Evolutionary conservation across 1,140 invertebrate species (phyloP).

Genomic region (Aphidius gifuensis): DNA sequence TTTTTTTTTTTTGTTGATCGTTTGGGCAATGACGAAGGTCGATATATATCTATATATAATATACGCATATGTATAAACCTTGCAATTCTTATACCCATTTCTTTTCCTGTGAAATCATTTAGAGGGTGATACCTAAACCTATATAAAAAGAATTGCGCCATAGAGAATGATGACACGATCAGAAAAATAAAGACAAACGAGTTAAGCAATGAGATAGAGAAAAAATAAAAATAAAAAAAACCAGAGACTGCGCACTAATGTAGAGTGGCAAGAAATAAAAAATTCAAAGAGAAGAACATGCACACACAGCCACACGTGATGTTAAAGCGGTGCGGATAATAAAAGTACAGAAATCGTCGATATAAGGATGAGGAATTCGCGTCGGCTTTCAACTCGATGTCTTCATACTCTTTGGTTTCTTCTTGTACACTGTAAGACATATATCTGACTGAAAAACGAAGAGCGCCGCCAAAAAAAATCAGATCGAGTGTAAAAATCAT

Average conservation of each 20-base stretch:
- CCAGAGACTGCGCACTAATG: background rate
- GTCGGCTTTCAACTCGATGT: slow-evolving; percentile 55
- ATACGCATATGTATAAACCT: too few species aligned
- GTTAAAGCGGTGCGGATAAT: slow-evolving; percentile 18
- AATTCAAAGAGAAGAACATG: background rate
- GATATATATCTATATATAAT: background rate
- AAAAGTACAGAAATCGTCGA: slow-evolving; percentile 24
- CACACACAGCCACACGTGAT: slow-evolving; percentile 9
- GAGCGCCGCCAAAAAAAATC: slow-evolving; percentile 56
- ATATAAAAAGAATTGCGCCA: slow-evolving; percentile 57
- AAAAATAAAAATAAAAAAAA: slow-evolving; percentile 5
- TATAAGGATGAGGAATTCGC: slow-evolving; percentile 57
- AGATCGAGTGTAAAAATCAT: slow-evolving; percentile 59
- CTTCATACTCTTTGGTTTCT: slow-evolving; percentile 52
- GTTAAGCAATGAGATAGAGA: slow-evolving; percentile 28
- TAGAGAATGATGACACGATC: slow-evolving; percentile 42
- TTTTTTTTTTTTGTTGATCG: slow-evolving; percentile 34
- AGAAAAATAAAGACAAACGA: background rate
- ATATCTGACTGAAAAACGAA: slow-evolving; percentile 53
- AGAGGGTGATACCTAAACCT: slow-evolving; percentile 30
- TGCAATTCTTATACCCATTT: too few species aligned
- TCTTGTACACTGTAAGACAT: slow-evolving; percentile 55
- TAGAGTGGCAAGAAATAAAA: background rate
- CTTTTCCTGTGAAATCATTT: background rate
- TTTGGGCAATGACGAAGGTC: slow-evolving; percentile 11